A percentile compares a stretch with the other conserved stretches of the same genome.
Conservation (phyloP, 2,797 vertebrate genomes). For the Manis pentadactyla region DNA sequence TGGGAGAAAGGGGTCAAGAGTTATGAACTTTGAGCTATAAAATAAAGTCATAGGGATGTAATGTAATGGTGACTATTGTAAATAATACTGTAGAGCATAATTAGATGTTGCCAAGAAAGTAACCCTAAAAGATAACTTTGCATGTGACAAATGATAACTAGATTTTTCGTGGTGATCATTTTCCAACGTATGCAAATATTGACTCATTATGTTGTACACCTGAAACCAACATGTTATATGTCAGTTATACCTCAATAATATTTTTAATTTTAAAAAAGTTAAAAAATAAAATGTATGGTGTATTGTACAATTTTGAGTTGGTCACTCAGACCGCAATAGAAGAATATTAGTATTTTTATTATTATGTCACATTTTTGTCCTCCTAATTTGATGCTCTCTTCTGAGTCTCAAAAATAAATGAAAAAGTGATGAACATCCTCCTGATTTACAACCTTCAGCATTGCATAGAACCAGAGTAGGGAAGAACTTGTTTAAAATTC, state of each 20-base stretch:
- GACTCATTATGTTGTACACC: background rate
- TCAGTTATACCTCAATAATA: background rate
- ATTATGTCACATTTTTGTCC: background rate
- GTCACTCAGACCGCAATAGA: background rate
- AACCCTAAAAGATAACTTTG: background rate
- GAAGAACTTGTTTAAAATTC: background rate
- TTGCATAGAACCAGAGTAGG: background rate
- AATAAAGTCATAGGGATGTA: background rate
- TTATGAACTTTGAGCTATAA: background rate
- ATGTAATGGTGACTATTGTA: background rate
- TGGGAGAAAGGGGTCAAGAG: background rate
- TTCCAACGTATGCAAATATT: background rate
- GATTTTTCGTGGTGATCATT: background rate
- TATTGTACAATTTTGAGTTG: background rate
- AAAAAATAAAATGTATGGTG: background rate
- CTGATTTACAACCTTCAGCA: background rate
- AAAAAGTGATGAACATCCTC: background rate
- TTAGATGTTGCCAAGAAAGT: background rate
- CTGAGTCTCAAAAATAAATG: background rate
- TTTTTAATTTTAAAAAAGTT: background rate
- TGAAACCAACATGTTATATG: background rate
- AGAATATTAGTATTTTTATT: background rate
- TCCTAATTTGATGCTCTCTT: background rate
- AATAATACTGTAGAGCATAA: background rate
- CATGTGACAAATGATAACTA: background rate